Conservation (phyloP, 1,140 invertebrate species). For the Neodiprion pinetum region DNA sequence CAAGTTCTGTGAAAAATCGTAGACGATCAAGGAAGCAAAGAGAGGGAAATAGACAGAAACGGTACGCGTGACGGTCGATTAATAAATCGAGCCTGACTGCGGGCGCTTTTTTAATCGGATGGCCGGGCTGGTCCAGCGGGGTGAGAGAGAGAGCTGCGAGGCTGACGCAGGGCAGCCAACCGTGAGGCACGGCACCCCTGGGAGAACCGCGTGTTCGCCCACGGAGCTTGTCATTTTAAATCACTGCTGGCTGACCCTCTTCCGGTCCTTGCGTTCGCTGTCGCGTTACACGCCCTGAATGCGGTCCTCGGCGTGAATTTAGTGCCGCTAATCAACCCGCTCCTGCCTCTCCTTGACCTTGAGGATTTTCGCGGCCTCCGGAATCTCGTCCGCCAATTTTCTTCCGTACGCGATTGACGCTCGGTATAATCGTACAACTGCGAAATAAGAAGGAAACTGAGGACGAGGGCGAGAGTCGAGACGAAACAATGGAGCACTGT, state of each 20-base stretch:
- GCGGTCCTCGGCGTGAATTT: conserved; percentile 23
- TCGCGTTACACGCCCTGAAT: conserved; percentile 12
- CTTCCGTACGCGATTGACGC: conserved; percentile 1
- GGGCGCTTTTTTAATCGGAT: conserved; percentile 49
- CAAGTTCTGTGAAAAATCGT: neutral
- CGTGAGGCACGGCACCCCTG: conserved; percentile 54
- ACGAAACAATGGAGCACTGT: too few relatives aligned
- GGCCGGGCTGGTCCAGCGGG: conserved; percentile 39
- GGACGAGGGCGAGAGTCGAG: too few relatives aligned
- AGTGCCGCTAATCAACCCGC: conserved; percentile 14
- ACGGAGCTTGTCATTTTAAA: conserved; percentile 54
- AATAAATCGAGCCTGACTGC: conserved; percentile 1
- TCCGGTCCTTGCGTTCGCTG: conserved; percentile 6
- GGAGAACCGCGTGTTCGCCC: conserved; percentile 33
- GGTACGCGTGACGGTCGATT: neutral
- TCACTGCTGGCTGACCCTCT: conserved; percentile 41
- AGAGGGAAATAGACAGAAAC: conserved; percentile 11
- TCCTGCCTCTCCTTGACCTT: conserved; percentile 11
- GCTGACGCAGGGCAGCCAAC: conserved; percentile 30
- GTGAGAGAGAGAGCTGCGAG: conserved; percentile 12
- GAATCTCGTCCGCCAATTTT: conserved; percentile 1
- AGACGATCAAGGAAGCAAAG: neutral
- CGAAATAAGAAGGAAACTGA: too few relatives aligned
- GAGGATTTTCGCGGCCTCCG: neutral
- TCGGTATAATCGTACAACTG: neutral